Percentiles rank a stretch among this genome's conserved stretches.
These are phyloP conservation scores for Hybognathus amarus DNA, from an alignment of 2,797 vertebrate species.

Conservation along the genomic window DNA sequence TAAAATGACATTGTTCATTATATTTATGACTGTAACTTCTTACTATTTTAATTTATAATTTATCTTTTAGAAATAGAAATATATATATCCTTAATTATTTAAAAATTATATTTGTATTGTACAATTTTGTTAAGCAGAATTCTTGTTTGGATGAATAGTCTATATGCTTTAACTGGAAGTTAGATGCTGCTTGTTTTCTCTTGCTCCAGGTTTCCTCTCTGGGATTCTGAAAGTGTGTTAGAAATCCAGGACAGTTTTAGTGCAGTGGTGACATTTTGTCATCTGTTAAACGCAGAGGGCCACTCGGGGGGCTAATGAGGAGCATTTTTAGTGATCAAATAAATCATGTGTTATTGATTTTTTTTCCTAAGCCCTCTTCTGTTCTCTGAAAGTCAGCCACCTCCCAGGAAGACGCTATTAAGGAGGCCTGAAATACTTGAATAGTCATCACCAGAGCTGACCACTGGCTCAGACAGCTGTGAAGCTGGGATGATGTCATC, in stretches of 20 bases:
- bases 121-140: background rate
- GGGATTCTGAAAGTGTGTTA: conserved; percentile 47
- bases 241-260: conserved; percentile 60
- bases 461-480: conserved; percentile 37
- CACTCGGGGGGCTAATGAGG: conserved; percentile 83
- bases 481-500: conserved; percentile 20
- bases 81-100: too few relatives aligned
- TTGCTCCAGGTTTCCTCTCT: conserved; percentile 30
- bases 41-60: background rate
- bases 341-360: conserved; percentile 87
- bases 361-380: conserved; percentile 76
- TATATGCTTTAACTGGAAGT: background rate
- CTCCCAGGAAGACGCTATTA: conserved; percentile 59
- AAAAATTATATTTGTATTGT: background rate
- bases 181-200: background rate
- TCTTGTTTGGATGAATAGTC: background rate
- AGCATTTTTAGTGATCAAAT: conserved; percentile 85
- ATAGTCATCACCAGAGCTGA: conserved; percentile 57
- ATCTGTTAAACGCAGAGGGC: conserved; percentile 80
- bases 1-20: too few relatives aligned
- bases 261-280: conserved; percentile 80
- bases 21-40: background rate
- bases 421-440: conserved; percentile 49
- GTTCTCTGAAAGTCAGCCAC: conserved; percentile 79
- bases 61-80: too few relatives aligned